Evolutionary conservation across 2,113 vertebrate genomes (phyloP).

Genomic region (human (Homo sapiens)): GRCh38 chr5:33827001-33827500

Average conservation of each 20-base stretch:
- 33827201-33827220: not conserved
- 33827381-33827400: not conserved
- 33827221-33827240: not conserved
- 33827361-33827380: not conserved
- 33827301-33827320: not conserved
- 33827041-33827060: not conserved
- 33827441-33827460: not conserved
- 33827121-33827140: not conserved
- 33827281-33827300: not conserved
- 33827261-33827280: not conserved
- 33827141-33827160: not conserved
- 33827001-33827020: not conserved
- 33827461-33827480: not conserved
- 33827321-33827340: not conserved
- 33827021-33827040: not conserved
- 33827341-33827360: not conserved
- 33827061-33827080: not conserved
- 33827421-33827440: not conserved
- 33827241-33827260: not conserved
- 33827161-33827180: not conserved
- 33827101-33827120: not conserved
- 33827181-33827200: not conserved
- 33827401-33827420: not conserved
- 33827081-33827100: not conserved
- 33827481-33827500: not conserved